Base-by-base conservation (phyloP, 2,797 vertebrate genomes). In the Erithacus rubecula region DNA sequence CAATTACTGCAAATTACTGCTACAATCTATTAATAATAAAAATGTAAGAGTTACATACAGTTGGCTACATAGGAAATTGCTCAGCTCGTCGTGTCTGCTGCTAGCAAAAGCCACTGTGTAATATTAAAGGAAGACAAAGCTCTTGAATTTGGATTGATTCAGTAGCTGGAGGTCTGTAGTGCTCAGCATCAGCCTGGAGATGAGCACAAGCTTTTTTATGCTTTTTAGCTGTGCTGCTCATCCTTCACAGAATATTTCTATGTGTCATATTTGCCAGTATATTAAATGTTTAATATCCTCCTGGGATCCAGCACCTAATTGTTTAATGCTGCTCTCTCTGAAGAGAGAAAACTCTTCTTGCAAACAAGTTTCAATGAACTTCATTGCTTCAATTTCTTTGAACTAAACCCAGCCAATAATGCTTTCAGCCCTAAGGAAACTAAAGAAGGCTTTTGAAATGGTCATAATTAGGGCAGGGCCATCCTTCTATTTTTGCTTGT, bases 201-300 rank as follows among this genome's bases (percentile, higher is more conserved):
- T 10, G 16, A 85, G 82, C 29, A 3, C 1, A 9, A 64, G 51
- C 16, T 59, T 82, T 94, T 83, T 84, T 52, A 78, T 85, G 72
- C 60, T 83, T 93, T 82, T 92, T 78, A 90, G 78, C 78, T 93
- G 70, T 72, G 56, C 72, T 78, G 78, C 87, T 87, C 74, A 77
- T 95, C 76, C 69, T 87, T 82, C 84, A 74, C 23, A 5, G 62
- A 85, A 58, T 27, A 18, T 81, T 92, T 94, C 87, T 82, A 64
- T 94, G 44, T 39, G 49, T 89, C 76, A 68, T 23, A 69, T 51
- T 85, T 81, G 39, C 37, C 53, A 81, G 78, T 87, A 44, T 92
- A 76, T 94, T 92, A 89, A 95, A 82, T 12, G 21, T 95, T 96
- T 86, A 88, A 91, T 93, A 89, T 92, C 85, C 95, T 84, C 63